These are phyloP conservation scores for Myotis davidii DNA, from an alignment of 2,113 vertebrate species.

Conservation along the genomic window DNA sequence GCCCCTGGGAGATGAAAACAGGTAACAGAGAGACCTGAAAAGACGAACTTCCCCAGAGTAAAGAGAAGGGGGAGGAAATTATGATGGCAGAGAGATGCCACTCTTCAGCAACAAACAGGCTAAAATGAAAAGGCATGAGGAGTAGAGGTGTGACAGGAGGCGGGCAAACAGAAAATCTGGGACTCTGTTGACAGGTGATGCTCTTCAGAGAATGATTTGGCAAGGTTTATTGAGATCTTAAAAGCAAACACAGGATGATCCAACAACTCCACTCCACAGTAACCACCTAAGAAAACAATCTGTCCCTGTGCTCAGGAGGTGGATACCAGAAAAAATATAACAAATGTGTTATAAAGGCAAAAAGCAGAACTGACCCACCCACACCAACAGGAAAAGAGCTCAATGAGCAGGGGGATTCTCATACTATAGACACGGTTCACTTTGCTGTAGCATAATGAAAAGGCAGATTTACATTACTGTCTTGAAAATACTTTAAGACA, in stretches of 20 bases:
- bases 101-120: neutral
- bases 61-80: neutral
- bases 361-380: neutral
- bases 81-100: neutral
- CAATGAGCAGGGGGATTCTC: neutral
- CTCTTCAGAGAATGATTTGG: neutral
- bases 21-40: neutral
- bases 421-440: no score
- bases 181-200: neutral
- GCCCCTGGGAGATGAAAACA: neutral
- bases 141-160: neutral
- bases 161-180: neutral
- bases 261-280: neutral
- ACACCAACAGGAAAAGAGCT: neutral
- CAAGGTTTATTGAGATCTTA: neutral
- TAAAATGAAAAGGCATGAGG: neutral
- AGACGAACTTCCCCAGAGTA: constrained; percentile 5
- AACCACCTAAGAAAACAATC: neutral
- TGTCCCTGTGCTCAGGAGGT: neutral
- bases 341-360: neutral
- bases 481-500: constrained; percentile 15
- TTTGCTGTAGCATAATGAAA: neutral
- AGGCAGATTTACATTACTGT: neutral
- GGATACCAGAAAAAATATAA: neutral
- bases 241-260: neutral